phyloP scores from a whole-genome alignment of 2,888 invertebrate species.

The Nephrocerus scutellatus region DNA sequence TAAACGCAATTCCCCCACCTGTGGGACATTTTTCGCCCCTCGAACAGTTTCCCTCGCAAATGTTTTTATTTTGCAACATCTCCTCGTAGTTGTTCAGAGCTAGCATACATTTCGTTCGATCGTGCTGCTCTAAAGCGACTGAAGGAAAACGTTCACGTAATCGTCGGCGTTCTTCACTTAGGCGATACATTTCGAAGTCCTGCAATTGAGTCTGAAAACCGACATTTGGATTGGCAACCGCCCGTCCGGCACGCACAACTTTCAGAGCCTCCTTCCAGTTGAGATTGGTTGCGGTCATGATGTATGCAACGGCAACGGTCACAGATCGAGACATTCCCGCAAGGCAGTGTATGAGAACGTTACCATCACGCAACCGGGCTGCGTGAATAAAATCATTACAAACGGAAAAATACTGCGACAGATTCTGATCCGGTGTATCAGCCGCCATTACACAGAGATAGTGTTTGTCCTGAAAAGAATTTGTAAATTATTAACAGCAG shows the following conservation, averaged over 20 bases:
- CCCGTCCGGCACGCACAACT: constrained; percentile 84
- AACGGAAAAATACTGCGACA: constrained; percentile 84
- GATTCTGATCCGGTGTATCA: constrained; percentile 91
- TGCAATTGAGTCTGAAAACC: constrained; percentile 93
- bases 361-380: constrained; percentile 80
- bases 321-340: constrained; percentile 97
- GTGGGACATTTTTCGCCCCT: constrained; percentile 81
- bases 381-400: constrained; percentile 97
- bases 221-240: constrained; percentile 91
- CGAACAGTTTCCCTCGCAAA: constrained; percentile 81
- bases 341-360: constrained; percentile 89
- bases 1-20: constrained; percentile 50
- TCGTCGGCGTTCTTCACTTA: constrained; percentile 76
- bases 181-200: constrained; percentile 75
- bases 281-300: constrained; percentile 87
- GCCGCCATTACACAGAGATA: constrained; percentile 93
- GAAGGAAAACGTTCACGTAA: constrained; percentile 80
- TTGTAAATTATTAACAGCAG: background rate
- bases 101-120: constrained; percentile 66
- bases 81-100: constrained; percentile 81
- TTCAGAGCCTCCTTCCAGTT: constrained; percentile 90
- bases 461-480: constrained; percentile 74
- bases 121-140: constrained; percentile 63
- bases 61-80: constrained; percentile 67
- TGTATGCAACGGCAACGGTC: constrained; percentile 91